These are phyloP conservation scores for Willisornis vidua DNA, from an alignment of 2,113 vertebrate genomes.

Conservation along the genomic window DNA sequence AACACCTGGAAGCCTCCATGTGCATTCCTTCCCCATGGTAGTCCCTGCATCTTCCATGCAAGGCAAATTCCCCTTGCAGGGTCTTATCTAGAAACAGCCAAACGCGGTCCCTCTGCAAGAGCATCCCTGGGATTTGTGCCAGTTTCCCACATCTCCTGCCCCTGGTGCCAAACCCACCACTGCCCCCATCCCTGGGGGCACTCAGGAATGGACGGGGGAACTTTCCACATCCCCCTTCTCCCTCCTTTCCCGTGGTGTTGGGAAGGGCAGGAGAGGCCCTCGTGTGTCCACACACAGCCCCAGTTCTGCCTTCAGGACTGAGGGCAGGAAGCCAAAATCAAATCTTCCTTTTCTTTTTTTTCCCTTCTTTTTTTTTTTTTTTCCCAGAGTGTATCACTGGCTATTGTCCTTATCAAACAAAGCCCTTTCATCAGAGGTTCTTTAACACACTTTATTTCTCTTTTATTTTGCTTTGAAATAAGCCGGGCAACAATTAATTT, in stretches of 20 bases:
- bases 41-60: neutral
- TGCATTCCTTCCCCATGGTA: neutral
- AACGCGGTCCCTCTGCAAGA: rapidly evolving
- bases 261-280: neutral
- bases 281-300: neutral
- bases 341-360: slow-evolving; percentile 57
- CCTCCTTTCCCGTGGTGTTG: neutral
- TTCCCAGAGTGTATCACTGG: slow-evolving; percentile 81
- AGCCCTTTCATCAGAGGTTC: slow-evolving; percentile 94
- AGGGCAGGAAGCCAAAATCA: slow-evolving; percentile 75
- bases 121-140: neutral
- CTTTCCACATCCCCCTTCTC: neutral
- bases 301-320: slow-evolving; percentile 11
- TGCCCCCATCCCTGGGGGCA: rapidly evolving
- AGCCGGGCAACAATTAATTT: slow-evolving; percentile 99
- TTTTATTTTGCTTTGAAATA: slow-evolving; percentile 99
- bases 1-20: neutral
- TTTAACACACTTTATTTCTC: slow-evolving; percentile 95
- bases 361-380: rapidly evolving
- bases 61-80: rapidly evolving
- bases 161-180: neutral
- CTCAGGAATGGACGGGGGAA: neutral
- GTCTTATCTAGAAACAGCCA: neutral
- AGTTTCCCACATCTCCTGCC: neutral
- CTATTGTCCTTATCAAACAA: slow-evolving; percentile 95